Conservation (phyloP, 2,797 vertebrate species). For the Podarcis lilfordi region DNA sequence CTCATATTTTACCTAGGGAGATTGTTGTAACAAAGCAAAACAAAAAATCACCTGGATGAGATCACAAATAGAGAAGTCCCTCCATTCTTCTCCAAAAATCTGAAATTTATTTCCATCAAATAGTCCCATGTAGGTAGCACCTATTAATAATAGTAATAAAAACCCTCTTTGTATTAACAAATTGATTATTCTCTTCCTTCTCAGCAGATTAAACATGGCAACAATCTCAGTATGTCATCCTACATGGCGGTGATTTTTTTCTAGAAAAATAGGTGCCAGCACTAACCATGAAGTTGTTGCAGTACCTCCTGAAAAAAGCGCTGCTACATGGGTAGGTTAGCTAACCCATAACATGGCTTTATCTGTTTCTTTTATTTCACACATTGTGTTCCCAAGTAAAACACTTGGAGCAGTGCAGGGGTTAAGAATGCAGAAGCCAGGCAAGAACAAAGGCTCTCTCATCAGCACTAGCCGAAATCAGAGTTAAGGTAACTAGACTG, state of each 20-base stretch:
- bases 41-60: conserved; percentile 20
- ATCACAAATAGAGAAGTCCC: conserved; percentile 18
- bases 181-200: neutral
- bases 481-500: no score
- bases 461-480: neutral
- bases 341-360: neutral
- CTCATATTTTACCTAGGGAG: neutral
- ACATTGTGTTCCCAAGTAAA: neutral
- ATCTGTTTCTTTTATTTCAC: neutral
- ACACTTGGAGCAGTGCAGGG: neutral
- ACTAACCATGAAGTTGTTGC: no score
- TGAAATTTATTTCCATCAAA: neutral
- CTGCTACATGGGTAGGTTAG: neutral
- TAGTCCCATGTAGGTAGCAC: neutral
- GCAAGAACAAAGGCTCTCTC: neutral
- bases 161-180: neutral
- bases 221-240: neutral
- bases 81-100: neutral
- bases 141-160: conserved; percentile 6
- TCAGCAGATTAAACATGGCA: neutral
- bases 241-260: neutral
- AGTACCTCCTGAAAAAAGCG: no score
- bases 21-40: neutral
- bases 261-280: no score
- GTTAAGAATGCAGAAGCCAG: neutral